These are phyloP conservation scores for Rhopalosiphum nymphaeae DNA, from an alignment of 2,888 invertebrate species.

Conservation along the genomic window DNA sequence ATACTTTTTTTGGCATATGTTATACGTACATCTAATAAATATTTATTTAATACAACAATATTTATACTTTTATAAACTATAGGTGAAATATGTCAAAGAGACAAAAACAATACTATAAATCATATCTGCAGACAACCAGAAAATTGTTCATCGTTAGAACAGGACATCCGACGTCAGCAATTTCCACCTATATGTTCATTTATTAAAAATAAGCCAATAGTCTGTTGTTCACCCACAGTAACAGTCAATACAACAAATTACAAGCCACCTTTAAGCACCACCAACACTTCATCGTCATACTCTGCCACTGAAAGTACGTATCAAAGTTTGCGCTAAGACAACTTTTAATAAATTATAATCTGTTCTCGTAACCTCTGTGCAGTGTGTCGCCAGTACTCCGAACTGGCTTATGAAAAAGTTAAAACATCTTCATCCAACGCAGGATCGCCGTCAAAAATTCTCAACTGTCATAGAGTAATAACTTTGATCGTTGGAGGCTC, in stretches of 20 bases:
- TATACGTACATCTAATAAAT: not conserved
- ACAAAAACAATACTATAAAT: not conserved
- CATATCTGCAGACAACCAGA: not conserved
- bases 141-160: slow-evolving; percentile 53
- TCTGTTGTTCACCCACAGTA: slow-evolving; percentile 53
- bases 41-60: not conserved
- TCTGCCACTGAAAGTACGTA: slow-evolving; percentile 42
- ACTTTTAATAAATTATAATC: not conserved
- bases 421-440: not conserved
- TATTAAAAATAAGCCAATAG: slow-evolving; percentile 35
- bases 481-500: slow-evolving; percentile 30
- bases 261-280: not conserved
- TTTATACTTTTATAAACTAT: not conserved
- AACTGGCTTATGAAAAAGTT: not conserved
- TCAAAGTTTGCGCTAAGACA: not conserved
- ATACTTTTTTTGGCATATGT: not conserved
- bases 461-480: not conserved
- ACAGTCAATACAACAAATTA: not conserved
- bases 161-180: slow-evolving; percentile 30
- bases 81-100: not conserved
- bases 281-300: not conserved
- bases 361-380: not conserved
- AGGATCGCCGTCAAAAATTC: not conserved
- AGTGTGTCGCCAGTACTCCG: slow-evolving; percentile 45
- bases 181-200: slow-evolving; percentile 61